Evolutionary conservation across 2,888 invertebrate species (phyloP).

Genomic region (Fragum sueziense): DNA sequence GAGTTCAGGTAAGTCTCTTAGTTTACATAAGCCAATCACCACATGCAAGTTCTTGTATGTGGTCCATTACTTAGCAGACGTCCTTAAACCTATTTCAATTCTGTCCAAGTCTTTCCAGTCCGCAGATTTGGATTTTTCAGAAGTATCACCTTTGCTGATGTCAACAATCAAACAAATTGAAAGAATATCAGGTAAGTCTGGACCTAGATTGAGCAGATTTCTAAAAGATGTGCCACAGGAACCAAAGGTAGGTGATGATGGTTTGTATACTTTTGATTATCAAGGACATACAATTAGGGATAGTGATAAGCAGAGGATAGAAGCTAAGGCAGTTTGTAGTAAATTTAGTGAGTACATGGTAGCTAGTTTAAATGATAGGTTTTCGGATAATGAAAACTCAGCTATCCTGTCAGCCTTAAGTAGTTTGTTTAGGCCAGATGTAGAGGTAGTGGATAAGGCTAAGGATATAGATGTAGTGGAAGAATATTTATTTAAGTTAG

Average conservation of each 20-base stretch:
- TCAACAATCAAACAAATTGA: background rate
- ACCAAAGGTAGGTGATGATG: slow-evolving; percentile 16
- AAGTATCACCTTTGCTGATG: background rate
- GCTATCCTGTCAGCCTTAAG: slow-evolving; percentile 12
- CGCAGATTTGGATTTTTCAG: slow-evolving; percentile 9
- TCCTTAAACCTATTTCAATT: background rate
- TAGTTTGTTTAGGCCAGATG: slow-evolving; percentile 16
- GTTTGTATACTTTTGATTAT: slow-evolving; percentile 35
- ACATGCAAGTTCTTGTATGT: slow-evolving; percentile 8
- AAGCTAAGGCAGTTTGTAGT: slow-evolving; percentile 26
- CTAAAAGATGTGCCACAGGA: background rate
- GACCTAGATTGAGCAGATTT: background rate
- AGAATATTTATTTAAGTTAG: slow-evolving; percentile 22
- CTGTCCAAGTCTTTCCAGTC: slow-evolving; percentile 8
- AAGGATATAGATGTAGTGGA: slow-evolving; percentile 4
- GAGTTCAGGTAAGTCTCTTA: slow-evolving; percentile 27
- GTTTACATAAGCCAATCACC: slow-evolving; percentile 14
- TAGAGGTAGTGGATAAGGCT: background rate
- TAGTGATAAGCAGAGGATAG: slow-evolving; percentile 33
- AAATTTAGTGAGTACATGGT: slow-evolving; percentile 19
- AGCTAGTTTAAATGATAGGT: slow-evolving; percentile 32
- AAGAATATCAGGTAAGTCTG: background rate
- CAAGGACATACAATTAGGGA: slow-evolving; percentile 41
- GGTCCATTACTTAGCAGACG: slow-evolving; percentile 7
- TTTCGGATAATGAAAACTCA: slow-evolving; percentile 32